phyloP scores from a whole-genome alignment of 1,140 invertebrate genomes.

The Drosophila tsacasi region DNA sequence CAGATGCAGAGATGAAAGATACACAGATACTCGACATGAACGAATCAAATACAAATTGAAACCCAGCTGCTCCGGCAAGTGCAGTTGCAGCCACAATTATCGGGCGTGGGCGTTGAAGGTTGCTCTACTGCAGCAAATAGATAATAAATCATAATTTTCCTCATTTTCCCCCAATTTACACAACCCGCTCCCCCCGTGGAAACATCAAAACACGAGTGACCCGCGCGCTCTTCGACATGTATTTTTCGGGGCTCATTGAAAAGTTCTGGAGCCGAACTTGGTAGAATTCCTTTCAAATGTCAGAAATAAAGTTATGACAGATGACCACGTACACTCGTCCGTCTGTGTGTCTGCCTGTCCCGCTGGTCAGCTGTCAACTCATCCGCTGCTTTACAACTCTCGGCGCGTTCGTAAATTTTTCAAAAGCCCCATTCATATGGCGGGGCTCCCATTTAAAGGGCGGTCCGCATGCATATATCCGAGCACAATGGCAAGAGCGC shows the following conservation, averaged over 20 bases:
- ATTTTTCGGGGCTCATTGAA: constrained; percentile 30
- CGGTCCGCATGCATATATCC: constrained; percentile 44
- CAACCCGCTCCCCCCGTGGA: background rate
- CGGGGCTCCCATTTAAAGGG: constrained; percentile 49
- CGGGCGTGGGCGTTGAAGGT: constrained; percentile 33
- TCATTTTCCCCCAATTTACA: background rate
- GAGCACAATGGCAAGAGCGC: constrained; percentile 24
- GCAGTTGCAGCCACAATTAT: constrained; percentile 61
- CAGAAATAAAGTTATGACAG: constrained; percentile 80
- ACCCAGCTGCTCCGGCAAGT: constrained; percentile 50
- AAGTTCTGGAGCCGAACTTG: constrained; percentile 14
- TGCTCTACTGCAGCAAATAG: constrained; percentile 22
- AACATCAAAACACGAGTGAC: constrained; percentile 64
- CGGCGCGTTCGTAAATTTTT: constrained; percentile 68
- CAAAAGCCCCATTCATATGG: constrained; percentile 66
- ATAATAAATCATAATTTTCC: constrained; percentile 78
- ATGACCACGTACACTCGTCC: constrained; percentile 41
- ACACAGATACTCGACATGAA: constrained; percentile 39
- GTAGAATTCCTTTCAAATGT: constrained; percentile 64
- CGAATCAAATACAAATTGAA: constrained; percentile 44
- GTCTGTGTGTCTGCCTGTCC: background rate
- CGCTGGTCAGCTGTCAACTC: constrained; percentile 67
- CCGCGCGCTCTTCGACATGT: constrained; percentile 25
- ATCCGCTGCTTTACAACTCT: constrained; percentile 76
- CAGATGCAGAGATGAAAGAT: background rate